These are phyloP conservation scores for Drosophila truncata DNA, from an alignment of 1,140 invertebrate genomes.

Conservation along the genomic window DNA sequence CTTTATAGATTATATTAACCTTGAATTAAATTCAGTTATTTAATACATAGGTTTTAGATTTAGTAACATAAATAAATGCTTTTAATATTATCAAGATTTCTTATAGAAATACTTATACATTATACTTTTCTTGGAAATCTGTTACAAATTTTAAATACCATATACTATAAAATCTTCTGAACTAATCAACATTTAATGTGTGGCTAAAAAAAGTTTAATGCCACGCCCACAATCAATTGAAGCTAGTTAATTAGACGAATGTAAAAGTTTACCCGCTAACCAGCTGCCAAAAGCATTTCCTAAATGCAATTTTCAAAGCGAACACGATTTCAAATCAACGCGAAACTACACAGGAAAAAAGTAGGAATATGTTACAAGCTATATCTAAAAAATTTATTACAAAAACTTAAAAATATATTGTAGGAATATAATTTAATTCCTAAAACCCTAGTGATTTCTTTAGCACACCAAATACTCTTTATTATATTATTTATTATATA, in stretches of 20 bases:
- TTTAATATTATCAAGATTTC: too few species aligned
- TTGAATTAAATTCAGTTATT: neutral
- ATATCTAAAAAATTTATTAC: neutral
- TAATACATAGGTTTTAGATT: neutral
- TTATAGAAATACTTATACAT: too few species aligned
- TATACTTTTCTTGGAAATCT: neutral
- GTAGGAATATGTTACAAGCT: neutral
- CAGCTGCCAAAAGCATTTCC: constrained; percentile 14
- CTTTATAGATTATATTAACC: neutral
- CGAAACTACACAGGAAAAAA: constrained; percentile 7
- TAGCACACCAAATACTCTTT: too few species aligned
- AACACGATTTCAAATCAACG: constrained; percentile 36
- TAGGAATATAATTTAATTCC: too few species aligned
- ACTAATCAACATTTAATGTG: constrained; percentile 9
- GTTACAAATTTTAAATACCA: neutral
- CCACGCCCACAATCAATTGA: constrained; percentile 18
- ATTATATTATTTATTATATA: too few species aligned
- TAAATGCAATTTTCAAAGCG: constrained; percentile 21
- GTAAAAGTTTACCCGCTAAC: constrained; percentile 4
- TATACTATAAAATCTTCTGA: neutral
- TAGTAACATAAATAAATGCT: too few species aligned
- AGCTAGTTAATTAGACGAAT: constrained; percentile 56
- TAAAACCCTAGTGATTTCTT: too few species aligned
- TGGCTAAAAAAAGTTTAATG: constrained; percentile 30
- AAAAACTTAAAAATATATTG: too few species aligned